These are phyloP conservation scores for Eristalis arbustorum DNA, from an alignment of 2,888 invertebrate genomes.

Conservation along the genomic window DNA sequence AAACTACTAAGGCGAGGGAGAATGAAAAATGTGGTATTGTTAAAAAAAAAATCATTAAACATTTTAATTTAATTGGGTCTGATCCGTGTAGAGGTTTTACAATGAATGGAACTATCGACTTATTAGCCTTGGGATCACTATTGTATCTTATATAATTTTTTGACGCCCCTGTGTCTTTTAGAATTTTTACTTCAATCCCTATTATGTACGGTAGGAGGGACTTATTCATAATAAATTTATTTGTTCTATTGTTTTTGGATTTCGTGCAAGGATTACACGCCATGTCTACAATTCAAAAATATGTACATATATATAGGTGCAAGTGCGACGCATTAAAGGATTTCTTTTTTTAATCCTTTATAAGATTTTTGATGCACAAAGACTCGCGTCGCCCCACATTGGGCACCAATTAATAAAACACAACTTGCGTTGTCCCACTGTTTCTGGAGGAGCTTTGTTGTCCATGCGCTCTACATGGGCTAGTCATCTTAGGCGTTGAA, in stretches of 20 bases:
- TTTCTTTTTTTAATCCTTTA: no score
- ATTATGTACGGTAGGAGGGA: slow-evolving; percentile 9
- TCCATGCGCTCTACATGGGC: no score
- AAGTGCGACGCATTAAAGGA: no score
- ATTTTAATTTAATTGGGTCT: slow-evolving; percentile 8
- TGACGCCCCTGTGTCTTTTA: background rate
- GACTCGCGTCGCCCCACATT: no score
- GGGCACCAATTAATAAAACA: no score
- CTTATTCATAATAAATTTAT: slow-evolving; percentile 6
- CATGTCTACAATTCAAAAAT: no score
- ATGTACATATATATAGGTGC: no score
- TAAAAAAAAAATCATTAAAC: slow-evolving; percentile 4
- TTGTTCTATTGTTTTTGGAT: background rate
- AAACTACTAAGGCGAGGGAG: no score
- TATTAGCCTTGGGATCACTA: background rate
- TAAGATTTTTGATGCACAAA: no score
- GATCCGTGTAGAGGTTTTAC: slow-evolving; percentile 13
- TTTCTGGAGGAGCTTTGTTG: no score
- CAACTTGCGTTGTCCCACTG: no score
- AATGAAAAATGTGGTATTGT: slow-evolving; percentile 10
- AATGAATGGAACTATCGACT: slow-evolving; percentile 1
- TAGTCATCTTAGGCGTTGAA: no score
- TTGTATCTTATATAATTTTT: slow-evolving; percentile 1
- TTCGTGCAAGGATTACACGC: background rate
- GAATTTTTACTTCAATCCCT: slow-evolving; percentile 3